Evolutionary conservation across 2,113 vertebrate genomes (phyloP).

Genomic region (Alethe castanea): DNA sequence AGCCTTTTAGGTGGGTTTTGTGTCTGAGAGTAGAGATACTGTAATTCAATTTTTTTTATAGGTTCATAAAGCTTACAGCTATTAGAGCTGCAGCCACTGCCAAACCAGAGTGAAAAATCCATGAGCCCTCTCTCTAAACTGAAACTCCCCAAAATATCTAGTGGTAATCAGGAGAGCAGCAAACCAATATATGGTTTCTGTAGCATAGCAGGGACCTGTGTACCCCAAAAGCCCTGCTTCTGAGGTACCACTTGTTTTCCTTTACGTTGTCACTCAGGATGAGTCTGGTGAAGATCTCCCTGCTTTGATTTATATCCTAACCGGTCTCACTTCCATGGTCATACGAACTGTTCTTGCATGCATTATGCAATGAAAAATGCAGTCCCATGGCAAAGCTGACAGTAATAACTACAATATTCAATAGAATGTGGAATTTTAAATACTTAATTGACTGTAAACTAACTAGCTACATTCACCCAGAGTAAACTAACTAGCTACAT

Average conservation of each 20-base stretch:
- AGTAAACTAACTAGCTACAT: neutral
- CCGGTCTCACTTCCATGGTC: neutral
- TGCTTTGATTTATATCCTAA: neutral
- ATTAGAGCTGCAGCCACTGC: neutral
- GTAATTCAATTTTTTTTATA: neutral
- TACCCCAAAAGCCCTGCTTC: neutral
- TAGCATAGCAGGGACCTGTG: neutral
- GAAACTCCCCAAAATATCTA: neutral
- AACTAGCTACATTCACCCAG: neutral
- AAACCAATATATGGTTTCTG: neutral
- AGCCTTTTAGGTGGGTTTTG: neutral
- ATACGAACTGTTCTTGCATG: neutral
- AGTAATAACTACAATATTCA: neutral
- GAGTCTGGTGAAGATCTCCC: neutral
- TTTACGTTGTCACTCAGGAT: neutral
- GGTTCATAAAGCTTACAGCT: neutral
- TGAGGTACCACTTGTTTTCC: neutral
- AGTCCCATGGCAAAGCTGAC: neutral
- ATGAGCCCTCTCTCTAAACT: neutral
- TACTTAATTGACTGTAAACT: neutral
- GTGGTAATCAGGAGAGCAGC: neutral
- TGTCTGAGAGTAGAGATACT: neutral
- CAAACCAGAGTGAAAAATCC: neutral
- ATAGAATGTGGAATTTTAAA: neutral
- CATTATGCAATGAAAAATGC: neutral